phyloP scores from a whole-genome alignment of 1,140 invertebrate genomes.

The Neodiprion lecontei region DNA sequence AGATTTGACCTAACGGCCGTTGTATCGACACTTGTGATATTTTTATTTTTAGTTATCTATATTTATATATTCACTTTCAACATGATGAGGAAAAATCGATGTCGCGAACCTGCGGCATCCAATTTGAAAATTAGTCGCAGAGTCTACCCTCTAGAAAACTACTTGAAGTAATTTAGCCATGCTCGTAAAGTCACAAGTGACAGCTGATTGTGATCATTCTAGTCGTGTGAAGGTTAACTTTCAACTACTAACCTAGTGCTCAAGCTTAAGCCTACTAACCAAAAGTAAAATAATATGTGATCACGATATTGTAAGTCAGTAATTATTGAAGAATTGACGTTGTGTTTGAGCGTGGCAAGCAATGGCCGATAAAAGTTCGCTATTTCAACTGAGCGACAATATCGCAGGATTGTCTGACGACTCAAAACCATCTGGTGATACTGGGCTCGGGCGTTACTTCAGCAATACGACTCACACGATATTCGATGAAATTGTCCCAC shows the following conservation, averaged over 20 bases:
- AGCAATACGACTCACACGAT: slow-evolving; percentile 51
- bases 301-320: too few species aligned
- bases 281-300: not conserved
- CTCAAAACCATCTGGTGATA: slow-evolving; percentile 13
- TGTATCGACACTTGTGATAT: too few species aligned
- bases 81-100: too few species aligned
- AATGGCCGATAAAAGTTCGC: slow-evolving; percentile 1
- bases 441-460: slow-evolving; percentile 51
- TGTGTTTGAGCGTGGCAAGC: not conserved
- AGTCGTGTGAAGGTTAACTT: not conserved
- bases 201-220: not conserved
- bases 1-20: too few species aligned
- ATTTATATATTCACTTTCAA: too few species aligned
- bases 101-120: too few species aligned
- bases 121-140: too few species aligned
- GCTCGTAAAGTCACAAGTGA: not conserved
- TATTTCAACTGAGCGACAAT: slow-evolving; percentile 8
- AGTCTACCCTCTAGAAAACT: too few species aligned
- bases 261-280: not conserved
- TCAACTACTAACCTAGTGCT: too few species aligned
- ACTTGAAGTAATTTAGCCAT: too few species aligned
- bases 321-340: too few species aligned
- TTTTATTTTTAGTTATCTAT: too few species aligned
- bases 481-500: slow-evolving; percentile 55
- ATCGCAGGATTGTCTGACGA: not conserved